These are phyloP conservation scores for Hemithea aestivaria DNA, from an alignment of 2,888 invertebrate genomes.

Conservation along the genomic window DNA sequence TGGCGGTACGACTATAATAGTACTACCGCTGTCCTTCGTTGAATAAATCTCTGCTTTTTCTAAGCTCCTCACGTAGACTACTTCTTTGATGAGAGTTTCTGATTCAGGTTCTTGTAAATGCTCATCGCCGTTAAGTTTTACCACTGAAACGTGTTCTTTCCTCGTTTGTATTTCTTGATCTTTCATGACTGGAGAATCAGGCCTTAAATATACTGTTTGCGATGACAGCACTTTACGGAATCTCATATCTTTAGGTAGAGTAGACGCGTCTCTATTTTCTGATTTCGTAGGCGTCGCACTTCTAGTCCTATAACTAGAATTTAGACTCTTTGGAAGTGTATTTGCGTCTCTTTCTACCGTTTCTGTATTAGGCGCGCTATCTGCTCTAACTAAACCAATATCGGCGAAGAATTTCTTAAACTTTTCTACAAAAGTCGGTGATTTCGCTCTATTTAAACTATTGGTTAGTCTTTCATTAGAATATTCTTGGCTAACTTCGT, in stretches of 20 bases:
- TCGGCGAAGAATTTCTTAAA: slow-evolving; percentile 70
- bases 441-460: slow-evolving; percentile 64
- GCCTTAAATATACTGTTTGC: slow-evolving; percentile 65
- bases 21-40: slow-evolving; percentile 64
- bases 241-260: slow-evolving; percentile 70
- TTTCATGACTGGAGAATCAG: slow-evolving; percentile 50
- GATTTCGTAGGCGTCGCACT: slow-evolving; percentile 50
- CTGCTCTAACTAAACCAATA: slow-evolving; percentile 60
- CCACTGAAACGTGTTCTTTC: slow-evolving; percentile 61
- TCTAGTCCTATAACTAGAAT: slow-evolving; percentile 56
- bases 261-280: slow-evolving; percentile 57
- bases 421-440: slow-evolving; percentile 70
- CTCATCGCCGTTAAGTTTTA: slow-evolving; percentile 64
- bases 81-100: slow-evolving; percentile 51
- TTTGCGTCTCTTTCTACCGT: slow-evolving; percentile 31
- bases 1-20: slow-evolving; percentile 67
- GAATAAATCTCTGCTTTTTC: slow-evolving; percentile 61
- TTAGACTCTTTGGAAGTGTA: slow-evolving; percentile 61
- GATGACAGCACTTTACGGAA: slow-evolving; percentile 66
- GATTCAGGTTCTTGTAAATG: slow-evolving; percentile 44
- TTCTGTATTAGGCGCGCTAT: slow-evolving; percentile 36
- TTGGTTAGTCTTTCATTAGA: slow-evolving; percentile 56
- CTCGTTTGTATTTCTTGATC: slow-evolving; percentile 47
- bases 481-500: slow-evolving; percentile 55
- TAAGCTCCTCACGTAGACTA: slow-evolving; percentile 55